Evolutionary conservation across 2,888 invertebrate genomes (phyloP), one percentile per base, ranked within the genome.

Genomic region (Cosmia trapezina): DNA sequence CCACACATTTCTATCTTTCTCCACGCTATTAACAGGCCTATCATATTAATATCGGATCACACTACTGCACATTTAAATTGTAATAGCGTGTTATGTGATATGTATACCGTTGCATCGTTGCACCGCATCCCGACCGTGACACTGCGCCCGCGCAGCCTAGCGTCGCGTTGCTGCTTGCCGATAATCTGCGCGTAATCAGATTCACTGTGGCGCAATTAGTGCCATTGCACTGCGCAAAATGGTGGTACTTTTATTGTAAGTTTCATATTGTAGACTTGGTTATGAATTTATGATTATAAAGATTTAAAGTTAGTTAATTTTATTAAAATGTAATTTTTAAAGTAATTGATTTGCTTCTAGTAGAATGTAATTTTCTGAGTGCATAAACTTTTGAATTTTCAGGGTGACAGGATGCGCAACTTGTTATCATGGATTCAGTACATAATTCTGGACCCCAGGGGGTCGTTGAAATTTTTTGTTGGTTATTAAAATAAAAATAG

Each of bases 41-140:
- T 60, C 22, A 47, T 22, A 60, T 19, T 43, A 53, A 61, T 61
- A 57, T 22, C 61, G 41, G 72, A 82, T 54, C n/a, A 33, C 33
- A 68, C 71, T 67, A 28, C 57, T 33, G 57, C 33, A 56, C 49
- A 28, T 28, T 28, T n/a, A n/a, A n/a, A n/a, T n/a, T 28, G 28
- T 3, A 28, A 28, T 3, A 28, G 28, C 3, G 28, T 37, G 37
- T 4, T 33, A 33, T 28, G 28, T 37, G 37, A 37, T 33, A 33
- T 3, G 37, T 37, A 65, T 60, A 72, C 76, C 83, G 72, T 64
- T 80, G 71, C 57, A 81, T 61, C 54, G 80, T 51, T 80, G 69
- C 60, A 70, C 47, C 64, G 59, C 70, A 83, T 71, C 73, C 75
- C 84, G 61, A 79, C 86, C 87, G 70, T 80, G 86, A 87, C 84